phyloP scores from a whole-genome alignment of 2,888 invertebrate species.

The Stenotaenia linearis region DNA sequence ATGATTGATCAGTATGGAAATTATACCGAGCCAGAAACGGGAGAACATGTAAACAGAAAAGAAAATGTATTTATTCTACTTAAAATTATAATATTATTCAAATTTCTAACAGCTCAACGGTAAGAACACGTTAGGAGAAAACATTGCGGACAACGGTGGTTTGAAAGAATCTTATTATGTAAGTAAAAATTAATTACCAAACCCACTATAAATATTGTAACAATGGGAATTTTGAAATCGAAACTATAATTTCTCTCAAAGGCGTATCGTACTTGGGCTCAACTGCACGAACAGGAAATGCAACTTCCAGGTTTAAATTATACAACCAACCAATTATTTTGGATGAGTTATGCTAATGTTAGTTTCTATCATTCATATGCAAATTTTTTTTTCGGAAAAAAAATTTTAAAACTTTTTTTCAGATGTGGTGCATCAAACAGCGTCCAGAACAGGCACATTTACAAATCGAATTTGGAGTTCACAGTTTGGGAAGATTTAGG shows the following conservation, averaged over 20 bases:
- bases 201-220: too few relatives aligned
- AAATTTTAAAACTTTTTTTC: background rate
- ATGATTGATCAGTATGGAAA: conserved; percentile 91
- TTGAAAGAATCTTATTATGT: conserved; percentile 73
- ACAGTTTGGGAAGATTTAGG: background rate
- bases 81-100: background rate
- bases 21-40: conserved; percentile 72
- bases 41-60: conserved; percentile 58
- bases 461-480: background rate
- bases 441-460: background rate
- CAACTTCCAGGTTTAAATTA: conserved; percentile 22
- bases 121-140: conserved; percentile 86
- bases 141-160: conserved; percentile 92
- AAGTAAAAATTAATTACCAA: background rate
- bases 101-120: conserved; percentile 66
- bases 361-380: background rate
- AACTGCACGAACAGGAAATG: background rate
- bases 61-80: background rate
- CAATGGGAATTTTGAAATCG: background rate
- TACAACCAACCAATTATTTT: conserved; percentile 29
- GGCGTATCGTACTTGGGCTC: background rate
- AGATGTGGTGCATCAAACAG: background rate
- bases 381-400: background rate
- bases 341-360: conserved; percentile 28
- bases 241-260: background rate